Base-by-base conservation (phyloP, 2,888 invertebrate genomes). In the Tortricodes alternella region DNA sequence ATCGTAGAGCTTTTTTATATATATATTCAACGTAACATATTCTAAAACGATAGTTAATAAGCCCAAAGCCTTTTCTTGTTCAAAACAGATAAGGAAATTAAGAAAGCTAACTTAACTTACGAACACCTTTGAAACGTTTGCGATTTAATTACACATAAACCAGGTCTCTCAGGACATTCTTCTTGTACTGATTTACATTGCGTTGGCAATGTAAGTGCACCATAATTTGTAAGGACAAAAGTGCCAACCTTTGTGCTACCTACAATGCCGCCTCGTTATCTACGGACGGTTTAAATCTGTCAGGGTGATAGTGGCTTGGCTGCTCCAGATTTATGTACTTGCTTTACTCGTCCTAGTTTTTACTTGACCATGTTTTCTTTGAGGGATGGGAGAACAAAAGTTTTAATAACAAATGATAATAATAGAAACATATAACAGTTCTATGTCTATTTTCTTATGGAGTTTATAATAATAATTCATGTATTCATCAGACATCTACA, bases 191-290 rank as follows among this genome's bases (percentile, higher is more conserved):
- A 55, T 55, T 55, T 55, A 49, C 48, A 55, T 43, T 15, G 48
- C 48, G 35, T 21, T 43, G 18, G 41, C 35, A 24, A 49, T 43
- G 48, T 55, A 55, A 48, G 48, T 43, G 55, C 35, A 35, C 55
- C 48, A 55, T 55, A 48, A 55, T 55, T 55, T 55, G 55, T 55
- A 48, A 55, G 48, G 55, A 55, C 55, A 55, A 55, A 55, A 55
- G 55, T 55, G 46, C 53, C 46, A 53, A 55, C 55, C 55, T 55
- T 55, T 55, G 34, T 44, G 27, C 44, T 34, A 41, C 48, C 55
- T 55, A 55, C 48, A 55, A 41, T 55, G 35, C 55, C 44, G 51
- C n/a, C 53, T 46, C 32, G 55, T 55, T 55, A 55, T 55, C 55
- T 55, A 49, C 55, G 41, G 55, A 48, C 32, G 41, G 55, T 49